Percentiles rank a stretch among this genome's conserved stretches.
phyloP scores from a whole-genome alignment of 2,888 invertebrate genomes.

The Latrodectus elegans region DNA sequence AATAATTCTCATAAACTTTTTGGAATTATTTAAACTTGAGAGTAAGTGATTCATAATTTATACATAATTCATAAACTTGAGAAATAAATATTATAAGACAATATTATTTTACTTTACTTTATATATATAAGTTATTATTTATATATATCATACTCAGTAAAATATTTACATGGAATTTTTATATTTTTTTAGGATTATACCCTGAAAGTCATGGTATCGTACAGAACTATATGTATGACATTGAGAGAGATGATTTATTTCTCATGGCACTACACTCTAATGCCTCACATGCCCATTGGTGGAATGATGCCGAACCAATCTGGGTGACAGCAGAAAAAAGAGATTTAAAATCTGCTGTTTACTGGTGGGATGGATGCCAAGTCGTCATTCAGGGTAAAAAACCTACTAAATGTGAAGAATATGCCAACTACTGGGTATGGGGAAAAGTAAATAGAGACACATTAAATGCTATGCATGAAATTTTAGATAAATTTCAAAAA shows the following conservation, averaged over 20 bases:
- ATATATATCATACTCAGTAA: too few relatives aligned
- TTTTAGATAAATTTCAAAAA: slow-evolving; percentile 68
- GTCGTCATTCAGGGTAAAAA: slow-evolving; percentile 65
- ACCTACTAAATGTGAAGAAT: slow-evolving; percentile 63
- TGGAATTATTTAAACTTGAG: too few relatives aligned
- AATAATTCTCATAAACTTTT: too few relatives aligned
- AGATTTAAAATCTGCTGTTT: slow-evolving; percentile 70
- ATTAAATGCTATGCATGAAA: slow-evolving; percentile 44
- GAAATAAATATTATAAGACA: too few relatives aligned
- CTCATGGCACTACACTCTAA: slow-evolving; percentile 70
- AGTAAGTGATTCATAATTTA: too few relatives aligned
- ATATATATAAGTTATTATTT: too few relatives aligned
- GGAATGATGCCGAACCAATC: slow-evolving; percentile 71
- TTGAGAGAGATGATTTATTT: slow-evolving; percentile 71
- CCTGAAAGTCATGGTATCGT: slow-evolving; percentile 75
- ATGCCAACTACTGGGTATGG: slow-evolving; percentile 67
- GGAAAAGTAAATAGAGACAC: slow-evolving; percentile 64
- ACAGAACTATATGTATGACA: slow-evolving; percentile 75
- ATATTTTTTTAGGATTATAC: slow-evolving; percentile 70
- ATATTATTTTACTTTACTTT: too few relatives aligned
- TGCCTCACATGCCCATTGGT: slow-evolving; percentile 71
- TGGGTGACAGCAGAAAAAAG: slow-evolving; percentile 71
- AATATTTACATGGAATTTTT: too few relatives aligned
- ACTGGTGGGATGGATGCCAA: slow-evolving; percentile 72
- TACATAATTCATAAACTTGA: too few relatives aligned